Evolutionary conservation across 2,888 invertebrate species (phyloP).

Genomic region (Polymixis flavicincta): DNA sequence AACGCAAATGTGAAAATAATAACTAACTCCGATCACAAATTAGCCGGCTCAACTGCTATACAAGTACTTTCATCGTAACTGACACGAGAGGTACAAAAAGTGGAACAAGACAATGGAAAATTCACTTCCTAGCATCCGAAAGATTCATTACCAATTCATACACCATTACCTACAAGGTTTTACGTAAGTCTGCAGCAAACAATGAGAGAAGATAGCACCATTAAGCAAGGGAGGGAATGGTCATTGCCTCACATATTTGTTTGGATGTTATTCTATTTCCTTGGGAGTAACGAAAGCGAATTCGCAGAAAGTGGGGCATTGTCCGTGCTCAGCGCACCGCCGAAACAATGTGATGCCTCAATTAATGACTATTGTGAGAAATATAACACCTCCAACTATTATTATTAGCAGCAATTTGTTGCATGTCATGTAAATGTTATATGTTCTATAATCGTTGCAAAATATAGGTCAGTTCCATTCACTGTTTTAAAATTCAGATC

Average conservation of each 20-base stretch:
- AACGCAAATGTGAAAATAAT: slow-evolving; percentile 60
- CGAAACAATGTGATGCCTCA: slow-evolving; percentile 67
- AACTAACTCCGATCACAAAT: slow-evolving; percentile 54
- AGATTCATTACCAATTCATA: slow-evolving; percentile 85
- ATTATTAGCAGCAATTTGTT: slow-evolving; percentile 49
- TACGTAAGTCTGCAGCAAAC: slow-evolving; percentile 86
- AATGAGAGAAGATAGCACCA: slow-evolving; percentile 86
- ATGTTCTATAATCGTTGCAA: slow-evolving; percentile 39
- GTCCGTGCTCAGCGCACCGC: slow-evolving; percentile 69
- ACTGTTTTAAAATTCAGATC: not conserved
- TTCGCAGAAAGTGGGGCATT: slow-evolving; percentile 80
- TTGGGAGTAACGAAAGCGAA: slow-evolving; percentile 82
- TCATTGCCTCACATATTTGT: slow-evolving; percentile 87
- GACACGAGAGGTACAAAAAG: slow-evolving; percentile 57
- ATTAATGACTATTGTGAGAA: slow-evolving; percentile 70
- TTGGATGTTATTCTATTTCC: slow-evolving; percentile 78
- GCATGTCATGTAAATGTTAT: slow-evolving; percentile 28
- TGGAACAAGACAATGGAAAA: slow-evolving; percentile 76
- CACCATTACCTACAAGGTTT: slow-evolving; percentile 83
- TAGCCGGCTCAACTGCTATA: slow-evolving; percentile 32
- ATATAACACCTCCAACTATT: slow-evolving; percentile 57
- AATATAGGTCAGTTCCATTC: slow-evolving; percentile 14
- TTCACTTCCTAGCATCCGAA: slow-evolving; percentile 83
- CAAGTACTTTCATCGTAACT: slow-evolving; percentile 56
- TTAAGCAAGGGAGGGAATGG: slow-evolving; percentile 84